A percentile compares a stretch with the other conserved stretches of the same genome.
Evolutionary conservation across 1,140 invertebrate genomes (phyloP).

Genomic region (Formica exsecta): DNA sequence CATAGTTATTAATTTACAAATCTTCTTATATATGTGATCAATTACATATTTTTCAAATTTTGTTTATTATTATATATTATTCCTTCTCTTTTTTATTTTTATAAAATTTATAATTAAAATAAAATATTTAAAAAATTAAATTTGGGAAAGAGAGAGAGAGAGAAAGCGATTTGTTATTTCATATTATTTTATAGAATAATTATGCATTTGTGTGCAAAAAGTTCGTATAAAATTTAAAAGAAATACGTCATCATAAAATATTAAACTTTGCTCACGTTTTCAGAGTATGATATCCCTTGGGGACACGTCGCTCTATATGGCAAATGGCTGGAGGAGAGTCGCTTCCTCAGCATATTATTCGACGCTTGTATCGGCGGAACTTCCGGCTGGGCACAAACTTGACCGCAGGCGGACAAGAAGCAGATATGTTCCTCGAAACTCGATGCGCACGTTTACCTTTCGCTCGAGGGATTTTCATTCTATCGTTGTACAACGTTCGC

Average conservation of each 20-base stretch:
- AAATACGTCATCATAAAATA: slow-evolving; percentile 1
- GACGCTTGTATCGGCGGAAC: slow-evolving; percentile 54
- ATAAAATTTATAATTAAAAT: neutral
- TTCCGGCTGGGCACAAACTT: slow-evolving; percentile 46
- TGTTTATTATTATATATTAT: neutral
- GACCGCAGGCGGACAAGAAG: slow-evolving; percentile 37
- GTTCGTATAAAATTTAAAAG: neutral
- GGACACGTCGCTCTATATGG: neutral
- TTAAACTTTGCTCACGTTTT: slow-evolving; percentile 12
- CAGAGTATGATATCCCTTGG: slow-evolving; percentile 2
- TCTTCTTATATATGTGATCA: no score
- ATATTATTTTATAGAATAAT: neutral
- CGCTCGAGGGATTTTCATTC: slow-evolving; percentile 52
- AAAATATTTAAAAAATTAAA: neutral
- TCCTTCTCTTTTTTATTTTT: neutral
- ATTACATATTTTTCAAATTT: slow-evolving; percentile 1
- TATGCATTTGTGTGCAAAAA: neutral
- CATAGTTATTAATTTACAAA: neutral
- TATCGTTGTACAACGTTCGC: slow-evolving; percentile 16
- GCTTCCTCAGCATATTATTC: slow-evolving; percentile 53
- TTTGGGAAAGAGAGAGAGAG: no score
- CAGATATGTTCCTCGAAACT: slow-evolving; percentile 43
- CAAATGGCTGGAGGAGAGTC: slow-evolving; percentile 17
- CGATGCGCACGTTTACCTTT: slow-evolving; percentile 54
- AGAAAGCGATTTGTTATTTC: neutral